Evolutionary conservation across 2,888 invertebrate genomes (phyloP), one percentile per base, ranked within the genome.

Genomic region (Torymus texanus): DNA sequence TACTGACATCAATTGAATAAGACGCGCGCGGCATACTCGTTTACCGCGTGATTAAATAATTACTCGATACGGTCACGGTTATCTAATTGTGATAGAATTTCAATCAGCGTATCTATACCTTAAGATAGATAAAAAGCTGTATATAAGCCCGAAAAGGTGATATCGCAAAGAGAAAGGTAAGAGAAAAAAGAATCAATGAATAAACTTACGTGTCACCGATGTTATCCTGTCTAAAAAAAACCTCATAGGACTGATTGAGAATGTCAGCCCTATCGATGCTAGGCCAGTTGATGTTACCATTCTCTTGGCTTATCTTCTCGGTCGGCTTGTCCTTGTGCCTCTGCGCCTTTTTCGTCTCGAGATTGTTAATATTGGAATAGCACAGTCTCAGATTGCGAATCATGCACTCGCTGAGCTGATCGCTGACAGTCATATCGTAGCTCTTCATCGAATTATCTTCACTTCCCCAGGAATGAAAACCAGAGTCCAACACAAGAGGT

Each of bases 191-290:
- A 41, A 41, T 8, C 41, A 41, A 29, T 61, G 2, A 56, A 74
- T 51, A 63, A 81, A 94, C 96, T 95, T 93, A 97, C 96, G 97
- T 96, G 90, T 97, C 96, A 84, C 97, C 97, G 85, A 96, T 95
- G 83, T 95, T 94, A 88, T 97, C 95, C 86, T 95, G 96, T 83
- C 93, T 92, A 88, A 94, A 96, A 84, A 94, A 94, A 84, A 93
- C 90, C 85, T 93, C 92, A 67, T 62, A 70, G 1, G 73, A 4
- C 21, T 70, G 61, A 13, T 76, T 50, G 12, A 90, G 81, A 55
- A 88, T 88, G 50, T 87, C 86, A 18, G 79, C 85, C 85, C 91
- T 92, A 82, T 94, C 90, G 84, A 92, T 92, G 82, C 93, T 94
- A 75, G 93, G 91, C 84, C 94, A 91, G 78, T 90, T 92, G 88